Percentiles rank a stretch among this genome's conserved stretches.
phyloP scores from a whole-genome alignment of 2,888 invertebrate species.

The Polydrusus pterygomalis region DNA sequence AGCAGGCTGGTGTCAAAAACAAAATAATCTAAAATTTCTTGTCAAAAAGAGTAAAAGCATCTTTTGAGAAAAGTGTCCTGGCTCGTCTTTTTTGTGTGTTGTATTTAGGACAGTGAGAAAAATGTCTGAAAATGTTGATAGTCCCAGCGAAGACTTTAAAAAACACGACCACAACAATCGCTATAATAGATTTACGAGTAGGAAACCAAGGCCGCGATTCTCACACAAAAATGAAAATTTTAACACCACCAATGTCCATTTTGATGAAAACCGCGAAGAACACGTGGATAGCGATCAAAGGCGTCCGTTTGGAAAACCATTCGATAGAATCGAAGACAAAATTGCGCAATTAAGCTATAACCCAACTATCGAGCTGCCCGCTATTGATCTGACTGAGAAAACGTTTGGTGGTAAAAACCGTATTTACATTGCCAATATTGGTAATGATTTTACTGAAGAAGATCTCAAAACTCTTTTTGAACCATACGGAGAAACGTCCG shows the following conservation, averaged over 20 bases:
- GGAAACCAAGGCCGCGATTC: slow-evolving; percentile 11
- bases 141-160: slow-evolving; percentile 13
- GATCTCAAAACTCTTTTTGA: slow-evolving; percentile 91
- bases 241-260: neutral
- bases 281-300: neutral
- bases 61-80: neutral
- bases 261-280: slow-evolving; percentile 9
- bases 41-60: slow-evolving; percentile 6
- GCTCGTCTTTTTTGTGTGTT: neutral
- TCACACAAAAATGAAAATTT: neutral
- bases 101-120: neutral
- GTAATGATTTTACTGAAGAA: slow-evolving; percentile 90
- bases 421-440: slow-evolving; percentile 91
- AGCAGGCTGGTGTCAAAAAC: slow-evolving; percentile 8
- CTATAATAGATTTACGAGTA: slow-evolving; percentile 19
- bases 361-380: slow-evolving; percentile 85
- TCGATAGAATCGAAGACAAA: slow-evolving; percentile 63
- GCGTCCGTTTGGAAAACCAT: slow-evolving; percentile 11
- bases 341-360: slow-evolving; percentile 72
- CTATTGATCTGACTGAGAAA: slow-evolving; percentile 83
- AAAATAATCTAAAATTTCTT: neutral
- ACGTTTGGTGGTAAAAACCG: slow-evolving; percentile 95
- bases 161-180: slow-evolving; percentile 11
- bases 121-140: slow-evolving; percentile 26
- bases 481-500: slow-evolving; percentile 91